Conservation (phyloP, 2,888 invertebrate genomes). For the Steinernema scapterisci region DNA sequence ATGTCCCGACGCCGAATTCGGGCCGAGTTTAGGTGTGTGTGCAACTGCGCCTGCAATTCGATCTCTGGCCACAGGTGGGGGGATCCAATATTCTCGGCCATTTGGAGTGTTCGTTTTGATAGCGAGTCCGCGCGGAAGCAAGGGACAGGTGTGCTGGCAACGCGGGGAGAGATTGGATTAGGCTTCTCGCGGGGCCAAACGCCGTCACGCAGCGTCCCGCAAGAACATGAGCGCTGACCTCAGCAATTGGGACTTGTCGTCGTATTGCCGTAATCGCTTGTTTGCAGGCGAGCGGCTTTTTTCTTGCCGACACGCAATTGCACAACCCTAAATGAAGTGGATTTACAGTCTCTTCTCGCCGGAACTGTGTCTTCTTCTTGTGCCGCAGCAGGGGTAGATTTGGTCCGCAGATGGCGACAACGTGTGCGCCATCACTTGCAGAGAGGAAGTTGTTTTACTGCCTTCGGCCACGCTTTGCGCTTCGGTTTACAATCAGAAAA, state of each 20-base stretch:
- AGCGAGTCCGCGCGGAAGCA: not conserved
- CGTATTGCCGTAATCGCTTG: conserved; percentile 29
- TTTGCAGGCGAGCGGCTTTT: conserved; percentile 16
- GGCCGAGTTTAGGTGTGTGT: not conserved
- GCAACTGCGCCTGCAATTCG: conserved; percentile 27
- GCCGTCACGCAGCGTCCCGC: not conserved
- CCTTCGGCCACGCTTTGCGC: conserved; percentile 14
- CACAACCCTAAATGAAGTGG: conserved; percentile 31
- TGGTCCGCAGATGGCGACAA: not conserved
- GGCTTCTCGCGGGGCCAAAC: not conserved
- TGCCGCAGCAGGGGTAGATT: no score
- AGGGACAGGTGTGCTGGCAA: conserved; percentile 3
- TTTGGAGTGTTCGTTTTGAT: conserved; percentile 27
- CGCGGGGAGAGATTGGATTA: conserved; percentile 22
- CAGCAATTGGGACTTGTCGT: conserved; percentile 19
- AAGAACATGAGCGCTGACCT: conserved; percentile 24
- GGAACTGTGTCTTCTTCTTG: not conserved
- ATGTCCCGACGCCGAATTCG: not conserved
- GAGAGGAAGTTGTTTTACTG: conserved; percentile 16
- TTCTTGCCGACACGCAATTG: conserved; percentile 16
- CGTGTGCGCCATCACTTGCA: conserved; percentile 7
- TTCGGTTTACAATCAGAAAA: not conserved
- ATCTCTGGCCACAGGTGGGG: conserved; percentile 27
- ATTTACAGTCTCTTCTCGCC: conserved; percentile 26
- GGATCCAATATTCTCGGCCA: conserved; percentile 5